Conservation (phyloP, 2,797 vertebrate species). For the Phrynocephalus vlangalii region DNA sequence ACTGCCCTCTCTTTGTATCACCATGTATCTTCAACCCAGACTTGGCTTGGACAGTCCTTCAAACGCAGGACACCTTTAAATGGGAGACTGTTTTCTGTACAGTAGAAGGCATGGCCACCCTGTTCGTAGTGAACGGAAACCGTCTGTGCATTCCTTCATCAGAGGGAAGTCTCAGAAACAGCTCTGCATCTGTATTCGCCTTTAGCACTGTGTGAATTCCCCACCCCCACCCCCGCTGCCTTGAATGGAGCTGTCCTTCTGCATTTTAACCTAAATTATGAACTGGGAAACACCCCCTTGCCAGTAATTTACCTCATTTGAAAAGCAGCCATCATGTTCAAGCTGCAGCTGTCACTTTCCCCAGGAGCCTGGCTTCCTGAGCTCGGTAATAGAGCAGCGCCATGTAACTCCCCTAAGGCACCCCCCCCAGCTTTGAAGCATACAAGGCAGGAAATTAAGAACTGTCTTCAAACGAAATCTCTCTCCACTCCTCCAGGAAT, state of each 20-base stretch:
- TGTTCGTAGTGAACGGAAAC: too few relatives aligned
- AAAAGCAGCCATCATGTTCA: slow-evolving; percentile 34
- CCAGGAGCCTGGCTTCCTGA: not conserved
- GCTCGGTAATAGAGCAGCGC: not conserved
- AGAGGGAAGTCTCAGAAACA: not conserved
- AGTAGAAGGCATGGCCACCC: not conserved
- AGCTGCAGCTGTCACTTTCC: slow-evolving; percentile 41
- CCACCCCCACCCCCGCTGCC: not conserved
- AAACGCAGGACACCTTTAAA: not conserved
- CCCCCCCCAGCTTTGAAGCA: slow-evolving; percentile 38
- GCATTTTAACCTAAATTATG: slow-evolving; percentile 1
- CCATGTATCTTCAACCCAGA: not conserved
- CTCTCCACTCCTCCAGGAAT: slow-evolving; percentile 8
- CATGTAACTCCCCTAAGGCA: slow-evolving; percentile 21
- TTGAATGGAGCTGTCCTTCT: not conserved
- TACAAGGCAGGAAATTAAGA: slow-evolving; percentile 53
- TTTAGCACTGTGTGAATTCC: not conserved
- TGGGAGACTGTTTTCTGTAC: not conserved
- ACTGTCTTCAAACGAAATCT: slow-evolving; percentile 45
- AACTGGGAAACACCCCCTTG: not conserved
- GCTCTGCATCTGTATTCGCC: not conserved
- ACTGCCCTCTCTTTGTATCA: not conserved
- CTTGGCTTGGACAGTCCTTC: not conserved
- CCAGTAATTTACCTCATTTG: slow-evolving; percentile 39
- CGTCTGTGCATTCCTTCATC: not conserved